Evolutionary conservation across 1,140 invertebrate species (phyloP).

Genomic region (Pseudachorutes palmiensis): DNA sequence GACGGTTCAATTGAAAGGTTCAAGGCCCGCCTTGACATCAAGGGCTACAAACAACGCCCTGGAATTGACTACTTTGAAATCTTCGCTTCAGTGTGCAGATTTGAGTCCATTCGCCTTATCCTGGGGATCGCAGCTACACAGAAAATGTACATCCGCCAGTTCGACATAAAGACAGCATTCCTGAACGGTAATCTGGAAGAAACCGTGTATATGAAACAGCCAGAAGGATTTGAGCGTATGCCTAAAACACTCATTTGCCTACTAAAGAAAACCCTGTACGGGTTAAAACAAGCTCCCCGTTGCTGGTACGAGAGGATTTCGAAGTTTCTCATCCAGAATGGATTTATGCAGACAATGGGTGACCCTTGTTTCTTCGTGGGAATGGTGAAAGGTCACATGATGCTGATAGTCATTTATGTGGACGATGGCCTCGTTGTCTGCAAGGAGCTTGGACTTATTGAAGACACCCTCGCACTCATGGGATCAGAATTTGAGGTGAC

Average conservation of each 20-base stretch:
- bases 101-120: conserved; percentile 43
- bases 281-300: conserved; percentile 38
- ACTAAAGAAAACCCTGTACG: conserved; percentile 40
- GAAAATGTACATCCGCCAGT: conserved; percentile 41
- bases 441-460: neutral
- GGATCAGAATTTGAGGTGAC: conserved; percentile 9
- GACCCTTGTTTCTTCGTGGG: conserved; percentile 43
- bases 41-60: conserved; percentile 43
- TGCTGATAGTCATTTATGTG: conserved; percentile 45
- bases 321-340: conserved; percentile 39
- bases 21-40: conserved; percentile 44
- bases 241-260: conserved; percentile 38
- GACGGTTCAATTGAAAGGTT: conserved; percentile 29
- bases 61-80: conserved; percentile 45
- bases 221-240: conserved; percentile 33
- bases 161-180: conserved; percentile 47
- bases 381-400: conserved; percentile 22
- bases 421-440: conserved; percentile 44
- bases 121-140: conserved; percentile 41
- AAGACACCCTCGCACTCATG: conserved; percentile 1
- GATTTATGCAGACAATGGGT: conserved; percentile 39
- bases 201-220: conserved; percentile 43
- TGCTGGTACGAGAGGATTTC: conserved; percentile 31
- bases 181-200: conserved; percentile 43
- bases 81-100: conserved; percentile 42